Base-by-base conservation (phyloP, 2,113 vertebrate genomes). In the Cynopterus brachyotis region DNA sequence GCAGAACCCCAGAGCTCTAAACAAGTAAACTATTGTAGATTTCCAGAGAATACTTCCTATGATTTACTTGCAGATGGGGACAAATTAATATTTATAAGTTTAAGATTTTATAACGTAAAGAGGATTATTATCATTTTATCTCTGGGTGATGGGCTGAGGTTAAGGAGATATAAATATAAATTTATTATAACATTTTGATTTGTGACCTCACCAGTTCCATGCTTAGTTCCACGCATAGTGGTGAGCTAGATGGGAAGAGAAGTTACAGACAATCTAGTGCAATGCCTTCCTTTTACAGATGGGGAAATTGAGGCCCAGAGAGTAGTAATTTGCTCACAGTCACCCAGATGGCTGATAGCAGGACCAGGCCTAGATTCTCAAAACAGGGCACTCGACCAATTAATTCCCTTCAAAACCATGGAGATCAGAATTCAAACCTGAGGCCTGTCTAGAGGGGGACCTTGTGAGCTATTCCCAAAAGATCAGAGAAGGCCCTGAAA, bases 101-200 rank as follows among this genome's bases (percentile, higher is more conserved):
- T 67, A 85, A 32, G 35, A 84, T 32, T 53, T 55, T 67, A 3
- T 32, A 72, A 45, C 86, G 81, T 92, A 66, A 60, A 83, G 75
- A 89, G 10, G 32, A 70, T 55, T 24, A 35, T 50, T 8, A 47
- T 37, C 42, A 22, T 92, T 86, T 90, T 89, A 59, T 75, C 69
- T 89, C 84, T 91, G 7, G n/a, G 22, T 35, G 12, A 40, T 32
- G 72, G n/a, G 64, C 28, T 66, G 37, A 66, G 37, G 35, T 50
- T 57, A 67, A 80, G 30, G 32, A 40, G 35, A n/a, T 47, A 9
- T 2, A 91, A 40, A 13, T 15, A 9, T 3, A 11, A 32, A 55
- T 50, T 40, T 69, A 53, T 53, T 0, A 4, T 57, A 76, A 26
- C 15, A 20, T 6, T 89, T 40, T 42, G 45, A 26, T 6, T 17